Evolutionary conservation across 2,888 invertebrate genomes (phyloP).

Genomic region (Portevinia maculata): DNA sequence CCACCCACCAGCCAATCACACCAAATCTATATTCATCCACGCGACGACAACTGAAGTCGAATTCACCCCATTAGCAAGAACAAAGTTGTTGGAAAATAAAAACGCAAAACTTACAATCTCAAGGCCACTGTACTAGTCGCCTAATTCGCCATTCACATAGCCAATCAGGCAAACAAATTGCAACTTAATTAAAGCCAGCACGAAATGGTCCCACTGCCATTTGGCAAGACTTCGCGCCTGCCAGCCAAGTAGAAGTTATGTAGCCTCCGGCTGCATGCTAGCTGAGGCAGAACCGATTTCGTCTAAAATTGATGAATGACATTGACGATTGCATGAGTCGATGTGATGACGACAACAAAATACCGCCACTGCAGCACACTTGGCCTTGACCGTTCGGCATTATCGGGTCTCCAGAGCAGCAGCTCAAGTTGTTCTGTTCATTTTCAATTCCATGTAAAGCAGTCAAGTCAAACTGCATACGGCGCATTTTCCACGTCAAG

Average conservation of each 20-base stretch:
- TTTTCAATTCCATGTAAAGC: slow-evolving; percentile 54
- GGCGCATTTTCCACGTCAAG: slow-evolving; percentile 62
- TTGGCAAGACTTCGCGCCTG: slow-evolving; percentile 53
- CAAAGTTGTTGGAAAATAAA: not conserved
- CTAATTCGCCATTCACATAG: slow-evolving; percentile 49
- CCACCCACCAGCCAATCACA: slow-evolving; percentile 29
- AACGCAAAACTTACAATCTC: slow-evolving; percentile 11
- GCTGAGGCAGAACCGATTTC: slow-evolving; percentile 33
- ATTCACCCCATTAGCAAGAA: not conserved
- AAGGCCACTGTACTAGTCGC: not conserved
- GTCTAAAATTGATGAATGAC: slow-evolving; percentile 65
- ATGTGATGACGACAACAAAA: slow-evolving; percentile 50
- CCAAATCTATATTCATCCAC: not conserved
- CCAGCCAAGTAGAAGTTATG: slow-evolving; percentile 56
- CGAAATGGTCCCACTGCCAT: slow-evolving; percentile 36
- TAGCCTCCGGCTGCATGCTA: slow-evolving; percentile 45
- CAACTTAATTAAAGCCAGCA: slow-evolving; percentile 65
- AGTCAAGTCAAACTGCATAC: slow-evolving; percentile 30
- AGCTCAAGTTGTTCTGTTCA: slow-evolving; percentile 35
- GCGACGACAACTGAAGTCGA: not conserved
- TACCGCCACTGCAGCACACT: slow-evolving; percentile 39
- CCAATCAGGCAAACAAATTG: slow-evolving; percentile 72
- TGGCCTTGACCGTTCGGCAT: slow-evolving; percentile 70
- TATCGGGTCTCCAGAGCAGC: not conserved
- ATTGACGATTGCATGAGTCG: no score